These are phyloP conservation scores for Oceanodroma leucorhoa DNA, from an alignment of 2,797 vertebrate genomes.

Conservation along the genomic window DNA sequence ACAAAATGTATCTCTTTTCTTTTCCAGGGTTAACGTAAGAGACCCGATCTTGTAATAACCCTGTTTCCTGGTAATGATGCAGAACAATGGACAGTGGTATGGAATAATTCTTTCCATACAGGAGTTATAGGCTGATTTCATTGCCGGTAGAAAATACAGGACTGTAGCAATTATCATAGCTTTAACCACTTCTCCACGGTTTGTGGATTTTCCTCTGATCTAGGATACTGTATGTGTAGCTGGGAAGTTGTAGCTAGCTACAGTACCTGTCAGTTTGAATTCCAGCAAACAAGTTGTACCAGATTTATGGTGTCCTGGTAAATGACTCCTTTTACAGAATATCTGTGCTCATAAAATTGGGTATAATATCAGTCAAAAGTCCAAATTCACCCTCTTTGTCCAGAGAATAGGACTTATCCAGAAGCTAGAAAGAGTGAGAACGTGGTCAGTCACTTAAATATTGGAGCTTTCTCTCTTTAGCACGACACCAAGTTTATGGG, in stretches of 20 bases:
- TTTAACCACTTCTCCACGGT: slow-evolving; percentile 31
- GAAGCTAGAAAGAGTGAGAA: not conserved
- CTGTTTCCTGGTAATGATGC: slow-evolving; percentile 30
- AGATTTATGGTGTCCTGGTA: not conserved
- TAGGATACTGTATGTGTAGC: not conserved
- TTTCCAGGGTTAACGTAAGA: not conserved
- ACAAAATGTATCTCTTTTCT: not conserved
- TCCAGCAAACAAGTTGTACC: not conserved
- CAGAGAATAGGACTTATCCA: not conserved
- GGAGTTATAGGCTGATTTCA: slow-evolving; percentile 19
- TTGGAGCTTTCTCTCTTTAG: not conserved
- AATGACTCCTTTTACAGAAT: not conserved
- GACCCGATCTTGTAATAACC: not conserved
- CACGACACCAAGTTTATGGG: not conserved
- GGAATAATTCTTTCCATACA: slow-evolving; percentile 57
- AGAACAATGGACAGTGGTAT: not conserved
- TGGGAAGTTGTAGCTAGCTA: not conserved
- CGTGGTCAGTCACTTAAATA: not conserved
- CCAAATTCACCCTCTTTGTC: not conserved
- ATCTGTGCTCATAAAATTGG: not conserved
- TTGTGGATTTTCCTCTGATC: slow-evolving; percentile 38
- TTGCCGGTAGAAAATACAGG: slow-evolving; percentile 30
- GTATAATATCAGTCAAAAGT: not conserved
- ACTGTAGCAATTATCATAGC: slow-evolving; percentile 14
- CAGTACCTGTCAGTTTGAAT: not conserved